Base-by-base conservation (phyloP, 2,888 invertebrate genomes). In the Monopis laevigella region DNA sequence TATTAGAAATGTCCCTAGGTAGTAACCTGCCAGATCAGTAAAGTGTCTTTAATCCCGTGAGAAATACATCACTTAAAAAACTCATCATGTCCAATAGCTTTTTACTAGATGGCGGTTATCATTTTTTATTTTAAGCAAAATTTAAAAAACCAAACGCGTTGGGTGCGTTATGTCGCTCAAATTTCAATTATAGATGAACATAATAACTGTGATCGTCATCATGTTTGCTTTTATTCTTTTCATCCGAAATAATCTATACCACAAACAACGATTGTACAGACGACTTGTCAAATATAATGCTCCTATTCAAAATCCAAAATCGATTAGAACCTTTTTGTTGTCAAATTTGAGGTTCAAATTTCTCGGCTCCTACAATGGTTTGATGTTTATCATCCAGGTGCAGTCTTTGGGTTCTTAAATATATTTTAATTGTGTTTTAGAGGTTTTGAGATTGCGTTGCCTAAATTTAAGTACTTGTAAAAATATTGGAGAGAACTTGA, bases 241-340 rank as follows among this genome's bases (percentile, higher is more conserved):
- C 77, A 75, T 62, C 75, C 80, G 74, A 78, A 80, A 78, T 78
- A 80, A 80, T 80, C 80, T 71, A 62, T 62, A 78, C 78, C 77
- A 70, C 80, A 80, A 80, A 78, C 80, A 80, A 56, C 65, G 64
- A 60, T 63, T 64, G 64, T 69, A 66, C 75, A 75, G 74, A 70
- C 68, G 75, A 74, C 73, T 77, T 73, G 77, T 71, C 73, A 80
- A 72, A 75, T 72, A 80, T 74, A 78, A 78, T 74, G 60, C 70
- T 50, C 51, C 62, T 62, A 74, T 78, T 80, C 75, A 75, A 58
- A 49, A 57, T 61, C 63, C 56, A 69, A 77, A 80, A 78, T 78
- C 80, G 80, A 80, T 80, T 80, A 78, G 67, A 62, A 69, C 66
- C 77, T 78, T 78, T 80, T 78, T 78, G 80, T 77, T 78, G 75